Percentiles rank a stretch among this genome's conserved stretches.
These are phyloP conservation scores for Liodrosophila aerea DNA, from an alignment of 2,888 invertebrate genomes.

Conservation along the genomic window DNA sequence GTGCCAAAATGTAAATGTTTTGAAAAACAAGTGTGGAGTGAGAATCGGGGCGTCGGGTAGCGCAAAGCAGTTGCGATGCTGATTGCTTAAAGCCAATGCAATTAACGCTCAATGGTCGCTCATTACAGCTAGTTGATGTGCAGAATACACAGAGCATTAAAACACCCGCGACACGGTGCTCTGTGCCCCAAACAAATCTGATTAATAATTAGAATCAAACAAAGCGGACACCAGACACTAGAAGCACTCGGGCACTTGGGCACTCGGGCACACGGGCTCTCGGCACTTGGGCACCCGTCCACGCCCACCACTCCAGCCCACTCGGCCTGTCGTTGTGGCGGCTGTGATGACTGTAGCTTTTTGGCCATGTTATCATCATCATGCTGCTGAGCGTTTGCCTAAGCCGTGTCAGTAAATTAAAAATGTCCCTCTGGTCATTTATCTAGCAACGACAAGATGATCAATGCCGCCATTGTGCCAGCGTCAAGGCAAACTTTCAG, in stretches of 20 bases:
- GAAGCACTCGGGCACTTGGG: no score
- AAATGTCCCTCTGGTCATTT: conserved; percentile 67
- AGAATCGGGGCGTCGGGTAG: neutral
- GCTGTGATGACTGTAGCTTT: no score
- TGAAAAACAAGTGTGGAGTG: no score
- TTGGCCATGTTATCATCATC: no score
- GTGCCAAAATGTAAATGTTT: no score
- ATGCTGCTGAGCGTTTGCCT: conserved; percentile 38
- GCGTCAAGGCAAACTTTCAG: no score
- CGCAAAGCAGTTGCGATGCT: conserved; percentile 11
- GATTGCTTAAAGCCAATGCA: conserved; percentile 59
- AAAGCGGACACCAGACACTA: conserved; percentile 15
- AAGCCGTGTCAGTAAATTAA: conserved; percentile 69
- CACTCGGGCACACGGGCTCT: no score
- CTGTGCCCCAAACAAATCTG: conserved; percentile 41
- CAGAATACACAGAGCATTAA: no score
- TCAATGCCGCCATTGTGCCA: conserved; percentile 52
- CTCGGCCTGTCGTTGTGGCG: no score
- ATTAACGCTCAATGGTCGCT: conserved; percentile 46
- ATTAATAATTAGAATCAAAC: conserved; percentile 72
- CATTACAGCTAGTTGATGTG: conserved; percentile 35
- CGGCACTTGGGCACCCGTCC: no score
- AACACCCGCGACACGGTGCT: no score
- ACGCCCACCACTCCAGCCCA: no score
- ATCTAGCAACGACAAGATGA: conserved; percentile 48